These are phyloP conservation scores for Parauchenoglanis ngamensis DNA, from an alignment of 2,797 vertebrate genomes.

Conservation along the genomic window DNA sequence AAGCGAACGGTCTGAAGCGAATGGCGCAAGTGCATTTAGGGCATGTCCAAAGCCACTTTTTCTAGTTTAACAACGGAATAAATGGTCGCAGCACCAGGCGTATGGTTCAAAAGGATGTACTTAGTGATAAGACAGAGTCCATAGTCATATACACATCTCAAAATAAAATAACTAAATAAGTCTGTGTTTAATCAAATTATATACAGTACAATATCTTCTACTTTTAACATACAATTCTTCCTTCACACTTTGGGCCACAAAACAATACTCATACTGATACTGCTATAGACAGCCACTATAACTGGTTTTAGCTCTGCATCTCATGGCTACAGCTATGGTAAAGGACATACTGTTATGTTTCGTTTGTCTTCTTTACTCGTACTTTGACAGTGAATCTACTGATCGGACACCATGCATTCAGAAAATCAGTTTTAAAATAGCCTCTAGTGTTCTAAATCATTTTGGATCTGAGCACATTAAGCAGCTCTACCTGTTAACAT, in stretches of 20 bases:
- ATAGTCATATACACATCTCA: background rate
- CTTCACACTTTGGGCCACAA: background rate
- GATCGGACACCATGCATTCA: background rate
- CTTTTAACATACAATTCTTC: background rate
- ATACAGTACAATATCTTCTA: background rate
- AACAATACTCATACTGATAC: background rate
- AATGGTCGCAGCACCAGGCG: no score
- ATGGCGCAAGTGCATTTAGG: no score
- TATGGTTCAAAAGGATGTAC: no score
- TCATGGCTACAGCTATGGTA: background rate
- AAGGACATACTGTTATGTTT: background rate
- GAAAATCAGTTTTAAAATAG: background rate
- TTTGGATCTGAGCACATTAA: background rate
- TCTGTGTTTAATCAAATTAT: background rate
- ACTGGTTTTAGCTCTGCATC: background rate
- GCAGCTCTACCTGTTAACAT: slow-evolving; percentile 74
- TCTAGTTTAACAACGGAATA: no score
- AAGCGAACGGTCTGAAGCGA: no score
- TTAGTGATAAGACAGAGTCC: no score
- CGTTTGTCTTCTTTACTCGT: background rate
- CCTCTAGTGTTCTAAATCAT: background rate
- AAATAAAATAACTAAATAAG: background rate
- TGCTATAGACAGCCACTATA: background rate
- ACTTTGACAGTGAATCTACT: background rate
- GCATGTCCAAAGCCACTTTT: no score